Percentiles rank a stretch among this genome's conserved stretches.
phyloP scores from a whole-genome alignment of 2,113 vertebrate species.

The Thinocorus orbignyianus region DNA sequence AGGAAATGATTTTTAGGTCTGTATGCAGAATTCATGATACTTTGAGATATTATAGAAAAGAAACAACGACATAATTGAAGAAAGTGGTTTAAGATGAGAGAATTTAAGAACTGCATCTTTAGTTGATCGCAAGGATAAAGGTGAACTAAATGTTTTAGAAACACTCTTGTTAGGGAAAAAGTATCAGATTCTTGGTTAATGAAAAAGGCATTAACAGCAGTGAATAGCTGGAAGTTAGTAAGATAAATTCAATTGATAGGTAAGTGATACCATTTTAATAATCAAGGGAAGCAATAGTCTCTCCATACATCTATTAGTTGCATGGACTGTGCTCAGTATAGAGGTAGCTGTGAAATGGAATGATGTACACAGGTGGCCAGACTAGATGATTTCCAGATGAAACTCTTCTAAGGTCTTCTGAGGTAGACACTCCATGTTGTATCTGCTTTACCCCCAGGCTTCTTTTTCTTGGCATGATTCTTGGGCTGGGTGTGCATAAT shows the following conservation, averaged over 20 bases:
- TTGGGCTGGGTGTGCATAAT: neutral
- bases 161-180: neutral
- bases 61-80: neutral
- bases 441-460: accelerated
- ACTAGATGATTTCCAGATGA: neutral
- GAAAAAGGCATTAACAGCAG: neutral
- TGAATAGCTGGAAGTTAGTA: neutral
- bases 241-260: neutral
- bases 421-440: neutral
- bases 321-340: neutral
- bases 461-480: neutral
- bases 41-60: neutral
- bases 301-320: neutral
- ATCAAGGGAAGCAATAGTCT: neutral
- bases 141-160: neutral
- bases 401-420: neutral
- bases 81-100: neutral
- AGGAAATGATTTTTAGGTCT: neutral
- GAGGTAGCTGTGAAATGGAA: neutral
- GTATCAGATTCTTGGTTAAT: neutral
- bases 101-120: neutral
- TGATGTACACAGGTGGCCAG: neutral
- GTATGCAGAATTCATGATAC: neutral
- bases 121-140: neutral
- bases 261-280: neutral